These are phyloP conservation scores for Perca fluviatilis DNA, from an alignment of 2,113 vertebrate genomes.

Conservation along the genomic window DNA sequence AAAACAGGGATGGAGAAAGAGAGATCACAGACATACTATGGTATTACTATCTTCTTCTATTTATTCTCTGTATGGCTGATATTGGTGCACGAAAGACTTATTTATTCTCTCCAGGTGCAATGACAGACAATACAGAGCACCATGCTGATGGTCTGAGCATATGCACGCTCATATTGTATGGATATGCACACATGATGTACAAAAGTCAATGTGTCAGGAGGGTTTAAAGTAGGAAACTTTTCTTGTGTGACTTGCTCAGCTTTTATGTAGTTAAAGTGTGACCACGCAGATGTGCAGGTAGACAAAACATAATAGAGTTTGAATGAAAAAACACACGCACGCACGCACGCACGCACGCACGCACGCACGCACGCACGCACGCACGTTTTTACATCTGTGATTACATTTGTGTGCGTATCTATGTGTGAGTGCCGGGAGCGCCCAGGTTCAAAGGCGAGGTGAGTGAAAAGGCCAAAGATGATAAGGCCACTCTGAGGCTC, in stretches of 20 bases:
- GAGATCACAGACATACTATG: neutral
- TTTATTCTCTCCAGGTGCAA: too few species aligned
- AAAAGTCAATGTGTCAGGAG: slow-evolving; percentile 19
- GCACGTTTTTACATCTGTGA: slow-evolving; percentile 53
- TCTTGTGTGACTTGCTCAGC: neutral
- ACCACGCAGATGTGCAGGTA: slow-evolving; percentile 25
- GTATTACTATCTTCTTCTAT: neutral
- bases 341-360: too few species aligned
- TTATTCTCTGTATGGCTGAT: too few species aligned
- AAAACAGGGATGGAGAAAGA: slow-evolving; percentile 16
- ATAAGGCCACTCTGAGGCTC: slow-evolving; percentile 82
- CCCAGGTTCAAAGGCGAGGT: slow-evolving; percentile 83
- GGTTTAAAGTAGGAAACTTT: slow-evolving; percentile 42
- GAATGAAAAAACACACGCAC: too few species aligned
- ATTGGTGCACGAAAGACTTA: too few species aligned
- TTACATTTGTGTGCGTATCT: slow-evolving; percentile 46
- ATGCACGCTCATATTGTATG: neutral
- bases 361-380: too few species aligned
- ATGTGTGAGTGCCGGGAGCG: slow-evolving; percentile 59
- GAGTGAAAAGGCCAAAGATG: slow-evolving; percentile 84
- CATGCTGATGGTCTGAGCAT: too few species aligned
- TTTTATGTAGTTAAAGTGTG: slow-evolving; percentile 38
- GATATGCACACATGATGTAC: neutral
- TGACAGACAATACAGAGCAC: too few species aligned
- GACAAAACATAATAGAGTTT: slow-evolving; percentile 46